Base-by-base conservation (phyloP, 2,888 invertebrate species). In the Nemurella pictetii region DNA sequence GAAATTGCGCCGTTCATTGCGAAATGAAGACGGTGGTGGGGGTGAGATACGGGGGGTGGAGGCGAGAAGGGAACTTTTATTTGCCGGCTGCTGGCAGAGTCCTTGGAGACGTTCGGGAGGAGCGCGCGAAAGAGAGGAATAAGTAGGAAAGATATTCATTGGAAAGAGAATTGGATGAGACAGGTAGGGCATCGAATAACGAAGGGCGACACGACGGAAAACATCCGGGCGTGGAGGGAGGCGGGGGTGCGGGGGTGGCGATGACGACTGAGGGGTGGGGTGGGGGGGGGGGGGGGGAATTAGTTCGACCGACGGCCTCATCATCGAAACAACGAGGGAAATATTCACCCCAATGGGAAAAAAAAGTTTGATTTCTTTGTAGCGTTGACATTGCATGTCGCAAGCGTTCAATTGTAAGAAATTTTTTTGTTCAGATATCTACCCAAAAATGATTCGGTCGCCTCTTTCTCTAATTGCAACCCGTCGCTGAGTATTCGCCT, bases 91-190 rank as follows among this genome's bases (percentile, higher is more conserved):
- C 15, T 29, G 29, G 15, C 78, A n/a, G 72, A 1, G 27, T 83
- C 83, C 75, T 36, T 29, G 55, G 55, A 74, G 55, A 74, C 32
- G 1, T 36, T 83, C 77, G 30, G 32, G 25, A 82, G 77, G 30
- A 55, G 36, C 55, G 35, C 27, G 77, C 36, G 25, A 27, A 75
- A 83, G 30, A 7, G 78, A 80, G 29, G 20, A 29, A 80, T 74
- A 84, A 77, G 75, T 81, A 85, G 85, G 78, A 80, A 81, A 84
- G 85, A 85, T 85, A 85, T 85, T 84, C 85, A 85, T 85, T 85
- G 85, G 81, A 85, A 85, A 85, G 84, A 30, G 85, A 85, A 85
- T 85, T 85, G 85, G 85, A 81, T 74, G 35, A 83, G 85, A 85
- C 85, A 85, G 84, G 85, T 85, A 85, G 80, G 74, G 84, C 83